These are phyloP conservation scores for Drosophila lacteicornis DNA, from an alignment of 1,140 invertebrate genomes.

Conservation along the genomic window DNA sequence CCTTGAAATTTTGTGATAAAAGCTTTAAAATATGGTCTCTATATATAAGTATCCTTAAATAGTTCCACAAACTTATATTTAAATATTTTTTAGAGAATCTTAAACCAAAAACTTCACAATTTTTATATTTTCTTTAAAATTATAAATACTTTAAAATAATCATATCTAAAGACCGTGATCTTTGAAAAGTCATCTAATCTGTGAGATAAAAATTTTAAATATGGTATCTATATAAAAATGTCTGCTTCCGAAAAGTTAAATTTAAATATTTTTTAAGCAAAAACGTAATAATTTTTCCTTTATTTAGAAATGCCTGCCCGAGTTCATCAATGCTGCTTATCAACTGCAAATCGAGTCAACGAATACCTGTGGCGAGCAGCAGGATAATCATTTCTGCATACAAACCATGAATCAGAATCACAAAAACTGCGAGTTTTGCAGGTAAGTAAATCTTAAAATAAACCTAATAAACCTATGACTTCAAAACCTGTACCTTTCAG, in stretches of 20 bases:
- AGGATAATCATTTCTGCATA: conserved; percentile 93
- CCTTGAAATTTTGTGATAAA: too few relatives aligned
- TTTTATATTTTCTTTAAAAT: too few relatives aligned
- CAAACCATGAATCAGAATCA: conserved; percentile 90
- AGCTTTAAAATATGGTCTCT: too few relatives aligned
- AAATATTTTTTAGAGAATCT: background rate
- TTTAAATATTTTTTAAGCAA: background rate
- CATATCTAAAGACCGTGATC: too few relatives aligned
- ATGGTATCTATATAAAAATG: too few relatives aligned
- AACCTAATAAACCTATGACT: background rate
- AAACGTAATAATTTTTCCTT: background rate
- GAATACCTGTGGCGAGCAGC: conserved; percentile 96
- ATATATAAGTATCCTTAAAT: too few relatives aligned
- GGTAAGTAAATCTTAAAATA: conserved; percentile 36
- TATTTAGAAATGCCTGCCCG: conserved; percentile 95
- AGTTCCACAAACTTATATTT: too few relatives aligned
- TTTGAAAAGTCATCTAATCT: too few relatives aligned
- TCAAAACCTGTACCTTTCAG: conserved; percentile 20
- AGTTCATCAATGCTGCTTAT: conserved; percentile 98
- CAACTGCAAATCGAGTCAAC: conserved; percentile 94
- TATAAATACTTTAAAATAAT: too few relatives aligned
- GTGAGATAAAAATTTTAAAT: too few relatives aligned
- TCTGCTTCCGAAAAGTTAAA: too few relatives aligned
- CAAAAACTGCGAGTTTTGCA: conserved; percentile 86
- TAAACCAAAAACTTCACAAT: background rate